Evolutionary conservation across 1,140 invertebrate species (phyloP), one percentile per base, ranked within the genome.

Genomic region (Vanessa atalanta): DNA sequence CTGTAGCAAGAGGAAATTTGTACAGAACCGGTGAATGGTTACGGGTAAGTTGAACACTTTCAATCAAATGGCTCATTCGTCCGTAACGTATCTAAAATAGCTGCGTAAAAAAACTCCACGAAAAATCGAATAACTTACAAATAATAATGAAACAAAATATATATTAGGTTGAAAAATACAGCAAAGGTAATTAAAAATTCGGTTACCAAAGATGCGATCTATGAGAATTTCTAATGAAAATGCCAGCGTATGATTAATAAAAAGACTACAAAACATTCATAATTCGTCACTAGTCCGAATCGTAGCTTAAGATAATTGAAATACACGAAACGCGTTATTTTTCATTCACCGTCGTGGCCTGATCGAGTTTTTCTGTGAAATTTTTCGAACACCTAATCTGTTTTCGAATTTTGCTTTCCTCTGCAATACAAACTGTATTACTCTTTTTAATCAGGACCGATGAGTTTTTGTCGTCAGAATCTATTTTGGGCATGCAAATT

Each of bases 381-480:
- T 55, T 68, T 68, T 55, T 68, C 66, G 57, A 68, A 68, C 51
- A 14, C 43, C 53, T 68, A 60, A 68, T 68, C 66, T 68, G 53
- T 68, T 68, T 57, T 68, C 66, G 37, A 23, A 68, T 15, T 20
- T 68, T 53, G 66, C 50, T 57, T 68, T 55, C 37, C 43, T 51
- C 23, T 15, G 57, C 23, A 37, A 61, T 61, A 61, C 57, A 37
- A 65, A 65, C 43, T 43, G 47, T n/a, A 65, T 65, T 65, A 61
- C 57, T 61, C 13, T 31, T 61, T 61, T 61, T 61, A 61, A 61
- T 61, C 57, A 61, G 26, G n/a, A 26, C 15, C 3, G 57, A 61
- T 61, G 57, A 31, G 57, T n/a, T 61, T 31, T 15, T 37, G 26
- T 37, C 14, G 57, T 37, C 1, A 61, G 12, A 60, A 26, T 26